These are phyloP conservation scores for Pristiophorus japonicus DNA, from an alignment of 2,113 vertebrate genomes.

Conservation along the genomic window DNA sequence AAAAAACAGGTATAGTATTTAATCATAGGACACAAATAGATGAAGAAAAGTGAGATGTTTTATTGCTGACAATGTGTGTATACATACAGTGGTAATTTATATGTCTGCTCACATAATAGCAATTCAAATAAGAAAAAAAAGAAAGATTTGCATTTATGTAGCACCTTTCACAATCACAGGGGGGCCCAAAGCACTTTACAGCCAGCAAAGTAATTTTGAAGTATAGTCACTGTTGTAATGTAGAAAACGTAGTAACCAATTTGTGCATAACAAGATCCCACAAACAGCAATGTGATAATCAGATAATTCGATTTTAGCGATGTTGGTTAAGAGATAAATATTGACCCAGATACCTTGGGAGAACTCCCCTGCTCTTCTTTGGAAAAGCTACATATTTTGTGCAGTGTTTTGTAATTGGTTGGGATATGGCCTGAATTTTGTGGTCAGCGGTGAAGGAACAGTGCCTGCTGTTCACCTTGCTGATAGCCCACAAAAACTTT, in stretches of 20 bases:
- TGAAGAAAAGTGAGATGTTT: background rate
- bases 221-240: background rate
- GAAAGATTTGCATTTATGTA: too few species aligned
- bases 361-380: background rate
- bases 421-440: background rate
- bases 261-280: background rate
- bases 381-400: background rate
- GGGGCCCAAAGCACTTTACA: background rate
- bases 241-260: background rate
- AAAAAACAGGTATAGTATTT: slow-evolving; percentile 46
- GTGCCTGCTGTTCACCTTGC: background rate
- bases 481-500: background rate
- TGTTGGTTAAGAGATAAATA: background rate
- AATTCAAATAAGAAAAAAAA: background rate
- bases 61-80: background rate
- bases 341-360: background rate
- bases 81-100: background rate
- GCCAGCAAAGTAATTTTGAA: background rate
- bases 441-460: background rate
- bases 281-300: background rate
- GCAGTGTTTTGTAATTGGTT: background rate
- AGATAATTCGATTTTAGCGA: background rate
- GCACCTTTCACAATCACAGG: background rate
- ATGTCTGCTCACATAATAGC: background rate
- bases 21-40: background rate